Base-by-base conservation (phyloP, 2,888 invertebrate species). In the Bombylius major region DNA sequence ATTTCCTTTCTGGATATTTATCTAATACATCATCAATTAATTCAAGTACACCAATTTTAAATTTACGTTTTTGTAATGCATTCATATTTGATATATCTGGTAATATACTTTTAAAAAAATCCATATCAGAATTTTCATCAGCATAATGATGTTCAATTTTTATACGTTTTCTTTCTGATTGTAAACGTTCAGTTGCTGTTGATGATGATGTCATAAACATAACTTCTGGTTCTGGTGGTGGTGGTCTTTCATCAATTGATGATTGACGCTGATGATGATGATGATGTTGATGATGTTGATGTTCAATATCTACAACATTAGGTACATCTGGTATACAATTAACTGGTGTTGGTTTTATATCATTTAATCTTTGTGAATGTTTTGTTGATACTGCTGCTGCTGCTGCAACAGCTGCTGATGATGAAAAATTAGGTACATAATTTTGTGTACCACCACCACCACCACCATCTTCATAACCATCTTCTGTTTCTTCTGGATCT, bases 41-140 rank as follows among this genome's bases (percentile, higher is more conserved):
- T 62, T 76, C 70, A 32, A 79, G 66, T 55, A 79, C 70, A 8
- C 77, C 76, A 61, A 78, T 78, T 70, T 78, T 78, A 2, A 79
- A 70, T 64, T 75, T 76, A 12, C 79, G 70, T 56, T 78, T 79
- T 59, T 79, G 79, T 55, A 74, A 71, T 5, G 72, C 69, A n/a
- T 74, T 75, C 61, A 79, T 70, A 31, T 70, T 66, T 39, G 70
- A 73, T 51, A 79, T 76, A 62, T 79, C 79, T 11, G 79, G 78
- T 46, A 79, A 61, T 52, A 79, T 72, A 65, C 79, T 78, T 62
- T 72, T 75, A 51, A 79, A 78, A 66, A 79, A 79, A 56, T 76
- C 75, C 67, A 71, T 69, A 58, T 72, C 71, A 31, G 70, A 62
- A 58, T 68, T 62, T 55, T 71, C 70, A 5, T 48, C 31, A 36